Base-by-base conservation (phyloP, 2,797 vertebrate species). In the Erithacus rubecula region DNA sequence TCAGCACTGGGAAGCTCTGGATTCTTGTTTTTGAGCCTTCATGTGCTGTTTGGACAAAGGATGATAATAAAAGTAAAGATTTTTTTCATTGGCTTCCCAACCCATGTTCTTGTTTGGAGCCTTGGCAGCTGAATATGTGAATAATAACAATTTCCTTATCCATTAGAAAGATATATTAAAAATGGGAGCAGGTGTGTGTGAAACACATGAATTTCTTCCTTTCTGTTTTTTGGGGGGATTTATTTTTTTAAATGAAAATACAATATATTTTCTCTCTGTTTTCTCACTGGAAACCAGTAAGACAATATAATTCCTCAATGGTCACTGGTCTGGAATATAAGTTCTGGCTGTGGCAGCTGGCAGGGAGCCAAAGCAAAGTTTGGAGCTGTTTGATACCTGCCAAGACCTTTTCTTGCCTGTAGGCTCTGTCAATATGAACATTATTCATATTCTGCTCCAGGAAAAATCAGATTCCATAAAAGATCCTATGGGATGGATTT, bases 341-440 rank as follows among this genome's bases (percentile, higher is more conserved):
- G 27, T 55, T 27, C 72, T 81, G 75, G 8, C 89, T 95, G 77
- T 32, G 87, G 81, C 47, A 43, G 49, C 91, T 94, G 94, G 87
- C 81, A 39, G 51, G 41, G 55, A 47, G 65, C 94, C 89, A 94
- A 93, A 94, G 51, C 89, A 93, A 95, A 95, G 93, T 80, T 93
- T 64, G 91, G 59, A 83, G 72, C 79, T 43, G 75, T 93, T 88
- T 91, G 94, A 91, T 94, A 92, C 87, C 89, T 95, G 91, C 85
- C 76, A 93, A 94, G 64, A 72, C 84, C 72, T 94, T 95, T 94
- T 92, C 55, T 78, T 92, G 79, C 91, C 75, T 80, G 68, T 83
- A 32, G 87, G 75, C 51, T 93, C 93, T 91, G 96, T 94, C 94
- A 75, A 89, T 76, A 19, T 96, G 39, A 62, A 62, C 65, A 11